These are phyloP conservation scores for Drosophila sp. DNA, from an alignment of 1,140 invertebrate species.

Conservation along the genomic window DNA sequence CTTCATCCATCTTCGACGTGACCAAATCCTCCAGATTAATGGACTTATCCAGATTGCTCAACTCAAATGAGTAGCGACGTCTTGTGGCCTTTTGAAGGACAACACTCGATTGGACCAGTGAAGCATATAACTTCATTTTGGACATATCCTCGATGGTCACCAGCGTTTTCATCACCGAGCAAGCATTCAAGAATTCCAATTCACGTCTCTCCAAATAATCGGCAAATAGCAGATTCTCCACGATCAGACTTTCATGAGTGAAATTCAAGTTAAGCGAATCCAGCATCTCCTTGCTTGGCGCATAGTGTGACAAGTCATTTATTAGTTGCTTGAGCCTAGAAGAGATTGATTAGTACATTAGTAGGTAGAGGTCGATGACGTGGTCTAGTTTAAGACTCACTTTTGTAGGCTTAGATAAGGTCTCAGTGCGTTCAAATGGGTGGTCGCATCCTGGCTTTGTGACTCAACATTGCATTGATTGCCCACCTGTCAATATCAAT, in stretches of 20 bases:
- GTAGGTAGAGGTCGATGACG: not conserved
- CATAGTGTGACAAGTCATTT: constrained; percentile 30
- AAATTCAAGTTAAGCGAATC: constrained; percentile 41
- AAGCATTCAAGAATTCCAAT: constrained; percentile 50
- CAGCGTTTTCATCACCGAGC: constrained; percentile 47
- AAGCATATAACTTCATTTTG: constrained; percentile 45
- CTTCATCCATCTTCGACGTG: constrained; percentile 52
- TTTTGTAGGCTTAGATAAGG: too few species aligned
- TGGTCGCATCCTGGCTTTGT: not conserved
- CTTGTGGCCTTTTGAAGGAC: constrained; percentile 12
- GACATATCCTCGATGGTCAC: constrained; percentile 59
- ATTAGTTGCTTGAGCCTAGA: constrained; percentile 44
- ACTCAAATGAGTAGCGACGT: not conserved
- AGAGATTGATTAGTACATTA: not conserved
- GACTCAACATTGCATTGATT: not conserved
- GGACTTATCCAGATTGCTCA: not conserved
- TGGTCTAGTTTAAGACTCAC: constrained; percentile 6
- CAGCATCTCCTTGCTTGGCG: constrained; percentile 45
- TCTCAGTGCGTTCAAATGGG: not conserved
- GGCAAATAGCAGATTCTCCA: constrained; percentile 17
- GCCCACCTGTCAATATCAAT: too few species aligned
- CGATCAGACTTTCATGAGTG: constrained; percentile 22
- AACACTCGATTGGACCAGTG: constrained; percentile 42
- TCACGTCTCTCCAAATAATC: constrained; percentile 30
- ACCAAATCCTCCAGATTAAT: constrained; percentile 56